These are phyloP conservation scores for Xestia c-nigrum DNA, from an alignment of 2,888 invertebrate species.

Conservation along the genomic window DNA sequence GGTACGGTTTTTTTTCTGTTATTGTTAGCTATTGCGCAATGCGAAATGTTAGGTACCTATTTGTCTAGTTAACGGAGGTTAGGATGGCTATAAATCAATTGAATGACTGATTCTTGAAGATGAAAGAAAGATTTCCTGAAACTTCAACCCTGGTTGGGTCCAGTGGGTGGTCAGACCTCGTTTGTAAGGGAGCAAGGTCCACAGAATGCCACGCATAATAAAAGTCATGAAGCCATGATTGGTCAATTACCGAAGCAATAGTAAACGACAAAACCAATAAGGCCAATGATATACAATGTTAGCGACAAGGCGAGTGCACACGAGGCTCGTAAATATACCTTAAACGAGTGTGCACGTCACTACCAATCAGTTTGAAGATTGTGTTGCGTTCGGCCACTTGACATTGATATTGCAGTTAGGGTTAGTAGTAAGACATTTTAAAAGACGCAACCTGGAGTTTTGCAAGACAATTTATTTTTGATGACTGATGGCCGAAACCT, in stretches of 20 bases:
- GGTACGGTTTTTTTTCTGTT: slow-evolving; percentile 16
- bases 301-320: slow-evolving; percentile 48
- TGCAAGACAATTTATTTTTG: no score
- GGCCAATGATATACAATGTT: slow-evolving; percentile 55
- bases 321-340: slow-evolving; percentile 55
- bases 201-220: slow-evolving; percentile 25
- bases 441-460: not conserved
- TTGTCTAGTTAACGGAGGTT: not conserved
- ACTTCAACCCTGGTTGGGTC: not conserved
- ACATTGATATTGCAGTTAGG: slow-evolving; percentile 49
- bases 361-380: slow-evolving; percentile 52
- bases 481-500: no score
- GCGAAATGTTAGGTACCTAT: not conserved
- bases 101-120: not conserved
- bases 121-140: not conserved
- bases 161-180: slow-evolving; percentile 1
- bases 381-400: slow-evolving; percentile 56
- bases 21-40: slow-evolving; percentile 24
- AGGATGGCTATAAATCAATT: not conserved
- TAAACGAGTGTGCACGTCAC: slow-evolving; percentile 48
- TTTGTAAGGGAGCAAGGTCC: not conserved
- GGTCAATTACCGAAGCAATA: slow-evolving; percentile 57
- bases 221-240: slow-evolving; percentile 39
- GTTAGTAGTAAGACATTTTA: not conserved
- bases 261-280: slow-evolving; percentile 61